phyloP scores from a whole-genome alignment of 2,797 vertebrate species.

The Pipistrellus pipistrellus region DNA sequence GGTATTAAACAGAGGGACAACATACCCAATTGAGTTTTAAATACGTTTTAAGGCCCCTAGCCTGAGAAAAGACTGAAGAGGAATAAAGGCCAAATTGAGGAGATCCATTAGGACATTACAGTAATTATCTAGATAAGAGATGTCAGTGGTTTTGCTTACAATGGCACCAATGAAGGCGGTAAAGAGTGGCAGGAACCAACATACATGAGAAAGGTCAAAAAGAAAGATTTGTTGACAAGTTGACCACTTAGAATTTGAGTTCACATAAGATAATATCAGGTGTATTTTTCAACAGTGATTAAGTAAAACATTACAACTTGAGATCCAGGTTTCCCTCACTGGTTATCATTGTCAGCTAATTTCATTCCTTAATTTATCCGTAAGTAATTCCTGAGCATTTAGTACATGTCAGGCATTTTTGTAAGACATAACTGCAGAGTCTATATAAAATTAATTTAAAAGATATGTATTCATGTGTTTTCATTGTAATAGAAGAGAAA shows the following conservation, averaged over 20 bases:
- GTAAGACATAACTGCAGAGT: neutral
- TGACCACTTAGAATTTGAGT: neutral
- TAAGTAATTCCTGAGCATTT: neutral
- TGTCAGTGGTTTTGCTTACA: neutral
- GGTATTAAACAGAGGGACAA: neutral
- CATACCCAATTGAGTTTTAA: neutral
- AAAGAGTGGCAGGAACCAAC: neutral
- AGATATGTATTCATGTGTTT: neutral
- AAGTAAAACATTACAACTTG: neutral
- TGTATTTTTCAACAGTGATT: neutral
- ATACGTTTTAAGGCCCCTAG: too few relatives aligned
- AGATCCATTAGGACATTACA: neutral
- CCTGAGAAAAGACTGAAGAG: neutral
- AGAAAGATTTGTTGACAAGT: neutral
- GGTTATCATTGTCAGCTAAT: neutral
- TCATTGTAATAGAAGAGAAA: neutral
- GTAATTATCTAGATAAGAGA: neutral
- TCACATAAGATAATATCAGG: neutral
- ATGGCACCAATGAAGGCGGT: too few relatives aligned
- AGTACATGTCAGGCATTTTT: neutral
- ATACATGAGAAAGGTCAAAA: neutral
- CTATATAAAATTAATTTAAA: neutral
- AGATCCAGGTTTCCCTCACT: neutral
- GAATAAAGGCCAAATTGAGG: neutral
- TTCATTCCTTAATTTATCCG: neutral